phyloP scores from a whole-genome alignment of 2,113 vertebrate genomes.

The Thunnus maccoyii region DNA sequence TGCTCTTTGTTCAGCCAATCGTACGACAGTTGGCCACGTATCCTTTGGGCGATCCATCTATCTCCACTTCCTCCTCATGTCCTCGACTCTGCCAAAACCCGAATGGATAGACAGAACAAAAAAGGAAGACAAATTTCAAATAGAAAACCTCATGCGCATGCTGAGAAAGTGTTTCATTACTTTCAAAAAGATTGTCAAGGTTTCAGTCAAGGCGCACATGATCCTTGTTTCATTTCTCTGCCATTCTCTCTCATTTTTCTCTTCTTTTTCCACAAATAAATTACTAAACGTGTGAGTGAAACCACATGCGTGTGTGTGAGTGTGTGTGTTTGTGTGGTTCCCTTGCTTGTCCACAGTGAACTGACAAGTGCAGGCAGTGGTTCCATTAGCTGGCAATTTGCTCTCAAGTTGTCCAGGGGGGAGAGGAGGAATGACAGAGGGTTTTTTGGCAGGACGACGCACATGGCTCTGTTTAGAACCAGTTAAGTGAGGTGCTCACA shows the following conservation, averaged over 20 bases:
- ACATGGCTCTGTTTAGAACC: conserved; percentile 88
- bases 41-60: conserved; percentile 70
- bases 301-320: conserved; percentile 76
- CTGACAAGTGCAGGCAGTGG: conserved; percentile 82
- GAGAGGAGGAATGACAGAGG: conserved; percentile 78
- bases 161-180: conserved; percentile 86
- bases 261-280: conserved; percentile 70
- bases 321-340: conserved; percentile 48
- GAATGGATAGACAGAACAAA: conserved; percentile 56
- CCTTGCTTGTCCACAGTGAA: conserved; percentile 71
- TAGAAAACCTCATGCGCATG: conserved; percentile 62
- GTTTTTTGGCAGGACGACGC: conserved; percentile 80
- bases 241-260: conserved; percentile 62
- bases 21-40: conserved; percentile 59
- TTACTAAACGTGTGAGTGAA: conserved; percentile 83
- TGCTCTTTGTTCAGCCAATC: conserved; percentile 73
- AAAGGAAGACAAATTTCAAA: conserved; percentile 70
- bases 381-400: conserved; percentile 90
- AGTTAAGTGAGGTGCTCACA: conserved; percentile 68
- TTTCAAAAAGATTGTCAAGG: conserved; percentile 79
- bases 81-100: conserved; percentile 67
- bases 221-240: conserved; percentile 74
- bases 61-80: conserved; percentile 71
- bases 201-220: conserved; percentile 79
- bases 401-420: conserved; percentile 80